A percentile compares a stretch with the other conserved stretches of the same genome.
phyloP scores from a whole-genome alignment of 2,113 vertebrate genomes.

The Holacanthus passer region DNA sequence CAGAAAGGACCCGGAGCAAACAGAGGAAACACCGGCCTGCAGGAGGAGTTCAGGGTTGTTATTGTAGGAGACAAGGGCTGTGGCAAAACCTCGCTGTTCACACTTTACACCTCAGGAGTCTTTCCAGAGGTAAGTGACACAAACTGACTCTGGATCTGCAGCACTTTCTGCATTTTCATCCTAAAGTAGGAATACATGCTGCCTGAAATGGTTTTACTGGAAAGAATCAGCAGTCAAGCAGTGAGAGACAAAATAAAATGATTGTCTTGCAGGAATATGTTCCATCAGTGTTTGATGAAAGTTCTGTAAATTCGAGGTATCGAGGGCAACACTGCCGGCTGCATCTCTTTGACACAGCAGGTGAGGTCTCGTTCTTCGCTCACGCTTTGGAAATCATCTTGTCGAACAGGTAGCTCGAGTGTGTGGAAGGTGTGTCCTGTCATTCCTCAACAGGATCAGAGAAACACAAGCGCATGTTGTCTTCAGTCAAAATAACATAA shows the following conservation, averaged over 20 bases:
- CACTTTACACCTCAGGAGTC: slow-evolving; percentile 85
- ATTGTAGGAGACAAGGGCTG: slow-evolving; percentile 88
- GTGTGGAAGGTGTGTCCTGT: background rate
- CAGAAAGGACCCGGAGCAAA: slow-evolving; percentile 31
- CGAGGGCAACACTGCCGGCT: slow-evolving; percentile 84
- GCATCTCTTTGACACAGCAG: slow-evolving; percentile 86
- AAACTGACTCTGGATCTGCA: background rate
- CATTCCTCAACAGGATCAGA: background rate
- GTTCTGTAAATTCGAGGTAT: slow-evolving; percentile 75
- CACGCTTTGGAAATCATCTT: background rate
- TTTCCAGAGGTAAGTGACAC: slow-evolving; percentile 85
- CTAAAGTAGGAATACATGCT: background rate
- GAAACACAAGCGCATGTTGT: background rate
- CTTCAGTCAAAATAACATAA: background rate
- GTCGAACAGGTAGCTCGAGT: slow-evolving; percentile 6
- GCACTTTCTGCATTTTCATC: background rate
- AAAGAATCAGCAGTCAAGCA: background rate
- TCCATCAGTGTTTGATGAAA: slow-evolving; percentile 87
- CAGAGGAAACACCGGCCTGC: slow-evolving; percentile 22
- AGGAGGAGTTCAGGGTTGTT: slow-evolving; percentile 84
- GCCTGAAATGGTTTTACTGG: background rate
- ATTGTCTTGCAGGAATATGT: slow-evolving; percentile 71
- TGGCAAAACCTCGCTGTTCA: slow-evolving; percentile 87
- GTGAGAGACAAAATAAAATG: background rate
- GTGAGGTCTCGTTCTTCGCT: slow-evolving; percentile 60